These are phyloP conservation scores for Rotaria sp. DNA, from an alignment of 2,888 invertebrate genomes.

Conservation along the genomic window DNA sequence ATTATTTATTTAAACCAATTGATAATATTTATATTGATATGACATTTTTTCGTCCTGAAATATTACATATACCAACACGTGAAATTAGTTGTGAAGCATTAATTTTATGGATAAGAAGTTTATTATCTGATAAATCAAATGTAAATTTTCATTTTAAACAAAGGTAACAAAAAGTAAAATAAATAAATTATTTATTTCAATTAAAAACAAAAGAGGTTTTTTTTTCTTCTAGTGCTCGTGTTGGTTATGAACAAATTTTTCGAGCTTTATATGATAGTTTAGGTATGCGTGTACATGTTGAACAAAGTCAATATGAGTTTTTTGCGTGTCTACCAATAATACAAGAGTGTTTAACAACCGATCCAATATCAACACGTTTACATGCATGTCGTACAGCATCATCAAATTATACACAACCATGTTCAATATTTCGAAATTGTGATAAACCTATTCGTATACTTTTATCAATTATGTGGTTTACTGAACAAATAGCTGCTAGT, in stretches of 20 bases:
- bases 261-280: conserved; percentile 31
- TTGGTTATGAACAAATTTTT: conserved; percentile 37
- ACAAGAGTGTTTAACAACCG: conserved; percentile 58
- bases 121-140: conserved; percentile 57
- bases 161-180: neutral
- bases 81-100: conserved; percentile 61
- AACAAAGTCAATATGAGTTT: conserved; percentile 58
- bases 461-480: conserved; percentile 63
- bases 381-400: conserved; percentile 58
- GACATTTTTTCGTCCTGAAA: conserved; percentile 65
- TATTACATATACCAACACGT: conserved; percentile 64
- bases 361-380: conserved; percentile 59
- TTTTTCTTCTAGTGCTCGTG: conserved; percentile 33
- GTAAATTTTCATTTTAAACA: conserved; percentile 35
- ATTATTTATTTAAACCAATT: conserved; percentile 60
- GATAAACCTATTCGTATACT: conserved; percentile 53
- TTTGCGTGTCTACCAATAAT: conserved; percentile 63
- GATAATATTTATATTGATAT: conserved; percentile 71
- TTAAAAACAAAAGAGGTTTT: too few species aligned
- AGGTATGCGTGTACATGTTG: conserved; percentile 59
- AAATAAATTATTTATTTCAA: neutral
- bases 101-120: conserved; percentile 59
- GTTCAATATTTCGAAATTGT: neutral
- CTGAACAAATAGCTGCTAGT: conserved; percentile 41
- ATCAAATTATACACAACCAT: conserved; percentile 34